Percentiles rank a stretch among this genome's conserved stretches.
Conservation (phyloP, 2,888 invertebrate species). For the Ectobius pallidus region DNA sequence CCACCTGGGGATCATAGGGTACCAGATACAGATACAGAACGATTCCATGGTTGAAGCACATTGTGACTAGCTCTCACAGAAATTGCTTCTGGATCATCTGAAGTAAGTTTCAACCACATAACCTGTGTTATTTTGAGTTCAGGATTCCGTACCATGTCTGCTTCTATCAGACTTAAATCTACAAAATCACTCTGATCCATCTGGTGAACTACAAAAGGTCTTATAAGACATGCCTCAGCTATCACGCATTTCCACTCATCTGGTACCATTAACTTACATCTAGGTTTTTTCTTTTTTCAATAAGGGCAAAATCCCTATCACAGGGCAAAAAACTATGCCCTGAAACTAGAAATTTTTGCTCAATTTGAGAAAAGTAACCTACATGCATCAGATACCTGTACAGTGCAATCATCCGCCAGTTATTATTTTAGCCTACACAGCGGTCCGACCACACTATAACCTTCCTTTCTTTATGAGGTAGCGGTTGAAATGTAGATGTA, state of each 20-base stretch:
- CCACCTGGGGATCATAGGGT: too few species aligned
- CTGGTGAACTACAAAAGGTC: not conserved
- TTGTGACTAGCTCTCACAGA: not conserved
- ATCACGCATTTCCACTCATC: not conserved
- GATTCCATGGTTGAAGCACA: not conserved
- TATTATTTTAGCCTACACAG: constrained; percentile 17
- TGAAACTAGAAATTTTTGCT: not conserved
- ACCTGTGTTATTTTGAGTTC: not conserved
- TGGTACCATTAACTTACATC: constrained; percentile 7
- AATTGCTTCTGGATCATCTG: not conserved
- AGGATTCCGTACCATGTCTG: not conserved
- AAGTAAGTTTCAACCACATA: not conserved
- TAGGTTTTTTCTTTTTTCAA: not conserved
- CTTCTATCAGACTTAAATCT: not conserved
- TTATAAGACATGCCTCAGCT: not conserved
- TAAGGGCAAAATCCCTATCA: too few species aligned
- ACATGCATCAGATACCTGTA: not conserved
- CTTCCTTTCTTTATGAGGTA: not conserved
- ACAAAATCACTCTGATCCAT: not conserved
- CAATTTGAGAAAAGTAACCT: constrained; percentile 11
- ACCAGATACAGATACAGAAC: too few species aligned
- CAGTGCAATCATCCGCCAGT: constrained; percentile 7
- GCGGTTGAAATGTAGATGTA: not conserved
- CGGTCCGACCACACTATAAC: constrained; percentile 9
- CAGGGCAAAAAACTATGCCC: constrained; percentile 16